Evolutionary conservation across 2,888 invertebrate species (phyloP).

Genomic region (Drosophila differens): DNA sequence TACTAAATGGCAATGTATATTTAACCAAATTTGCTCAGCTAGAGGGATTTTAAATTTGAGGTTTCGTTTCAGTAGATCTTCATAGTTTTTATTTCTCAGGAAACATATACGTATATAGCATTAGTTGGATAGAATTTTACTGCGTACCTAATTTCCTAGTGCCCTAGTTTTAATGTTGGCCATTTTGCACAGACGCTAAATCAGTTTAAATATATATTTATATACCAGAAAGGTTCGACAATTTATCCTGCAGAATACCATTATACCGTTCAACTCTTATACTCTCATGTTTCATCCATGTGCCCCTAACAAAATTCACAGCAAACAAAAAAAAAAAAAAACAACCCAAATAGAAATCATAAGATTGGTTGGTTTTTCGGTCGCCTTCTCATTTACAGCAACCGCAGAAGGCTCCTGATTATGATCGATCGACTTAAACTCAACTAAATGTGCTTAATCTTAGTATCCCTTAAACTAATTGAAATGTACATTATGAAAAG

Average conservation of each 20-base stretch:
- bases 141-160: slow-evolving; percentile 28
- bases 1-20: slow-evolving; percentile 1
- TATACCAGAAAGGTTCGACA: slow-evolving; percentile 15
- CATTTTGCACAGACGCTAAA: slow-evolving; percentile 47
- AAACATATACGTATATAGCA: slow-evolving; percentile 1
- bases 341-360: slow-evolving; percentile 45
- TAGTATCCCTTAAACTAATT: slow-evolving; percentile 33
- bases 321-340: slow-evolving; percentile 9
- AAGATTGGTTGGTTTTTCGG: slow-evolving; percentile 86
- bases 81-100: not conserved
- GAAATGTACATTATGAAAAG: slow-evolving; percentile 50
- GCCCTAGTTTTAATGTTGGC: slow-evolving; percentile 33
- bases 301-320: slow-evolving; percentile 41
- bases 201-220: slow-evolving; percentile 14
- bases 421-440: slow-evolving; percentile 63
- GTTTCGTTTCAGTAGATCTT: not conserved
- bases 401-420: slow-evolving; percentile 91
- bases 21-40: slow-evolving; percentile 16
- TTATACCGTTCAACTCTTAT: slow-evolving; percentile 48
- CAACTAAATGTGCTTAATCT: slow-evolving; percentile 32
- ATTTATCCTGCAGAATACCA: slow-evolving; percentile 49
- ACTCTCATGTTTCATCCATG: slow-evolving; percentile 58
- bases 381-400: slow-evolving; percentile 94
- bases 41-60: slow-evolving; percentile 12
- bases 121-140: slow-evolving; percentile 18